These are phyloP conservation scores for Andrena hattorfiana DNA, from an alignment of 2,888 invertebrate genomes.

Conservation along the genomic window DNA sequence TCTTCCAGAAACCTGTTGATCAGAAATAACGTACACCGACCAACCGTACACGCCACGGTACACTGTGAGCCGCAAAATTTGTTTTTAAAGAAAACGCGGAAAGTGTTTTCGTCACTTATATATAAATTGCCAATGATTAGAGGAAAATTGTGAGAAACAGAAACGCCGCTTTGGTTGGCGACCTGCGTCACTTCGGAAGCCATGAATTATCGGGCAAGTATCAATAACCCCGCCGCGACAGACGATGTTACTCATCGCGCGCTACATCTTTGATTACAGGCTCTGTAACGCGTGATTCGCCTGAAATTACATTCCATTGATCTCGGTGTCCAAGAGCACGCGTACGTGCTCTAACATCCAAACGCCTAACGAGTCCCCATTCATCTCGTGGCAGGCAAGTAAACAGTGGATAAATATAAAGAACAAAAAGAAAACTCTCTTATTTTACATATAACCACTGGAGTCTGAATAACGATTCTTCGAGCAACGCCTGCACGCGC, in stretches of 20 bases:
- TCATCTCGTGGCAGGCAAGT: too few species aligned
- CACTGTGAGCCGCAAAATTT: too few species aligned
- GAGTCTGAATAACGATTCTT: background rate
- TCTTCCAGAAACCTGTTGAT: too few species aligned
- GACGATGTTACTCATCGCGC: background rate
- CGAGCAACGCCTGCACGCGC: background rate
- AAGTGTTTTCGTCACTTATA: too few species aligned
- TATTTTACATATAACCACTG: background rate
- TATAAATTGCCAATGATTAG: too few species aligned
- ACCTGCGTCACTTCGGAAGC: background rate
- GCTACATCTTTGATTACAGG: slow-evolving; percentile 40
- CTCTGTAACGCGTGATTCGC: slow-evolving; percentile 25
- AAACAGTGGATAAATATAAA: background rate
- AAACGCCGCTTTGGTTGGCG: background rate
- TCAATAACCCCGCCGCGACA: slow-evolving; percentile 4
- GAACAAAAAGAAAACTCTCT: background rate
- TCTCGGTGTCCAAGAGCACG: slow-evolving; percentile 2
- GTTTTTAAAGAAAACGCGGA: too few species aligned
- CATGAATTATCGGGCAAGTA: background rate
- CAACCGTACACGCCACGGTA: too few species aligned
- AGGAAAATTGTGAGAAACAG: background rate
- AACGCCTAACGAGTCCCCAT: background rate
- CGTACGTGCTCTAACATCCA: background rate
- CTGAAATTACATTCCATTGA: slow-evolving; percentile 53
- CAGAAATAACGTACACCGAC: too few species aligned